Evolutionary conservation across 2,888 invertebrate species (phyloP), one percentile per base, ranked within the genome.

Genomic region (Ophonus ardosiacus): DNA sequence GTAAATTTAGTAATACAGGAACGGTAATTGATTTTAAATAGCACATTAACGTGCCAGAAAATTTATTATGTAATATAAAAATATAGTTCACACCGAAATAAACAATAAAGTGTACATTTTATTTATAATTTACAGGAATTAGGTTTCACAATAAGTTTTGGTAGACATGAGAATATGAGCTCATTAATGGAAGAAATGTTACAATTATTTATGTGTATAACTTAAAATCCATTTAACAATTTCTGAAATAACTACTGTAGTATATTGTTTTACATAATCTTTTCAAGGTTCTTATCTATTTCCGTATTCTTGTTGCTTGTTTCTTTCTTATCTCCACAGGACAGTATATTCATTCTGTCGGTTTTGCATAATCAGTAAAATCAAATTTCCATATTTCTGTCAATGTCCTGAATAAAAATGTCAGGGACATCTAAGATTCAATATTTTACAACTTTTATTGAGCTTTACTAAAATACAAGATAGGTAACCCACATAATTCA

Each of bases 401-500:
- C 82, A 82, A 82, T 57, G 82, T 82, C 71, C 59, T 51, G 18
- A 40, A 56, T 68, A 71, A 82, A 82, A 82, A 82, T 82, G 82
- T 82, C 82, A 82, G 13, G 82, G 82, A 6, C 82, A 31, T 57
- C 31, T 51, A 17, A 57, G 6, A 10, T 17, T 38, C 13, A 24
- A 24, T 82, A 82, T 82, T 82, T 82, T 74, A 40, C 17, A n/a
- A 43, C 65, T 81, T 81, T 81, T 81, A 81, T 31, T 81, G 38
- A 3, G 78, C 21, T 13, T 59, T n/a, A 13, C 15, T n/a, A 59
- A 38, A 38, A 51, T 8, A 51, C 31, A 82, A 43, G 43, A 71
- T 51, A 24, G 56, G 21, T 83, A 71, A 83, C 82, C 74, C 74
- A 83, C 82, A 83, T 74, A 83, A 57, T 83, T 83, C n/a, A 74